phyloP scores from a whole-genome alignment of 1,140 invertebrate genomes.

The Procambarus clarkii region DNA sequence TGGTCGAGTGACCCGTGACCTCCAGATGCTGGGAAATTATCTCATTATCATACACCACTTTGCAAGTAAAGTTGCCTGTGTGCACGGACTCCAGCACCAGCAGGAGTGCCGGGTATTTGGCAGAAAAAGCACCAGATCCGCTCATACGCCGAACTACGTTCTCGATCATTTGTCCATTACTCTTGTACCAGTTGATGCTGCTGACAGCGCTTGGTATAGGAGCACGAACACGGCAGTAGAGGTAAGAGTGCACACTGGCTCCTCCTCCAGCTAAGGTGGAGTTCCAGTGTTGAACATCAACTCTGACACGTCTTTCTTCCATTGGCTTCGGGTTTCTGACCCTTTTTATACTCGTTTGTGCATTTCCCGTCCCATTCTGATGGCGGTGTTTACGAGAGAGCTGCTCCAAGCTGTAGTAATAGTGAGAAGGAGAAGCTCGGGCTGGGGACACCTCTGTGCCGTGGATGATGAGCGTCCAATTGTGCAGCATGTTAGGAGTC shows the following conservation, averaged over 20 bases:
- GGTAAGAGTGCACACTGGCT: slow-evolving; percentile 2
- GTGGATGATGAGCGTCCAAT: slow-evolving; percentile 95
- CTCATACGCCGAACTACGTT: slow-evolving; percentile 26
- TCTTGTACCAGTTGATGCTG: slow-evolving; percentile 27
- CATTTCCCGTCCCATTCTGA: not conserved
- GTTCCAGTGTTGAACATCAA: slow-evolving; percentile 37
- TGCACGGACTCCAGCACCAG: not conserved
- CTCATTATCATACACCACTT: slow-evolving; percentile 16
- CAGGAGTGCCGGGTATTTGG: slow-evolving; percentile 18
- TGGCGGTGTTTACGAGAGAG: not conserved
- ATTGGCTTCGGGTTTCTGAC: not conserved
- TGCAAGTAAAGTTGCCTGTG: slow-evolving; percentile 50
- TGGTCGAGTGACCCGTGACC: slow-evolving; percentile 15
- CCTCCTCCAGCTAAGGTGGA: not conserved
- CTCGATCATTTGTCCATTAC: not conserved
- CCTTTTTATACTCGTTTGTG: not conserved
- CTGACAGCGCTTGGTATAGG: not conserved
- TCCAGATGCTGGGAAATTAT: not conserved
- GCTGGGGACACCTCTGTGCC: slow-evolving; percentile 81
- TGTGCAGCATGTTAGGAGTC: slow-evolving; percentile 83
- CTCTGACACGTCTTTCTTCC: not conserved
- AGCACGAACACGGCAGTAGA: slow-evolving; percentile 33
- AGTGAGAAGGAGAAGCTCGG: slow-evolving; percentile 14
- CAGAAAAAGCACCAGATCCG: not conserved
- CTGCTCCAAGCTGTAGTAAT: slow-evolving; percentile 46